phyloP scores from a whole-genome alignment of 2,113 vertebrate species.

The Grallaria varia region DNA sequence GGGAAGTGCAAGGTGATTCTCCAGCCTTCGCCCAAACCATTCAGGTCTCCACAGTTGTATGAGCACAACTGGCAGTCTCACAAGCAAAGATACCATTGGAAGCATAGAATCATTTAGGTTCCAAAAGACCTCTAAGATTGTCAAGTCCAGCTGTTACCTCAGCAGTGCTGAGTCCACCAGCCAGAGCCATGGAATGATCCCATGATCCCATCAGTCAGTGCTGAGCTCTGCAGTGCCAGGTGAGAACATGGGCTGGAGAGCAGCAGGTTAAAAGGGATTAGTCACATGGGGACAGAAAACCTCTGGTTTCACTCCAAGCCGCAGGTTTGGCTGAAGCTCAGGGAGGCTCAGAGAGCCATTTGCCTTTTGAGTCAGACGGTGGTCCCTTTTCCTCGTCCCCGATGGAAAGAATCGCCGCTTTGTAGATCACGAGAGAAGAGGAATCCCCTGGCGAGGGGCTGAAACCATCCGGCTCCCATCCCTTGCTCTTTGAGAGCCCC shows the following conservation, averaged over 20 bases:
- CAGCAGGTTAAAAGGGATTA: background rate
- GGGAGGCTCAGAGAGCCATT: background rate
- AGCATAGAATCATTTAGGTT: background rate
- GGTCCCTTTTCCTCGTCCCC: background rate
- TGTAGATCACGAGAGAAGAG: background rate
- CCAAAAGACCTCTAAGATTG: background rate
- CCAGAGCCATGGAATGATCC: background rate
- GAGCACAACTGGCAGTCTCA: background rate
- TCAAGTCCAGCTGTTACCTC: rapidly evolving
- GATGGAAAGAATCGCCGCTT: rapidly evolving
- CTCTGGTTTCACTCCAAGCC: background rate
- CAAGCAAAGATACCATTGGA: background rate
- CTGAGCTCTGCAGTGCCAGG: background rate
- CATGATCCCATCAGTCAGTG: background rate
- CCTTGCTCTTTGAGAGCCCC: rapidly evolving
- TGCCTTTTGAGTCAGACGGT: background rate
- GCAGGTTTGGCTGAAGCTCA: background rate
- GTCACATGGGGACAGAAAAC: background rate
- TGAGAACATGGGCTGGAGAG: background rate
- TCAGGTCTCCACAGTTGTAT: background rate
- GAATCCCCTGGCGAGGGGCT: background rate
- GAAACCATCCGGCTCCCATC: background rate
- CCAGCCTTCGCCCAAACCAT: background rate
- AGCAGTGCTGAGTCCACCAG: background rate
- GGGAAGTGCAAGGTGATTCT: background rate